phyloP scores from a whole-genome alignment of 2,797 vertebrate species.

The Avahi laniger region DNA sequence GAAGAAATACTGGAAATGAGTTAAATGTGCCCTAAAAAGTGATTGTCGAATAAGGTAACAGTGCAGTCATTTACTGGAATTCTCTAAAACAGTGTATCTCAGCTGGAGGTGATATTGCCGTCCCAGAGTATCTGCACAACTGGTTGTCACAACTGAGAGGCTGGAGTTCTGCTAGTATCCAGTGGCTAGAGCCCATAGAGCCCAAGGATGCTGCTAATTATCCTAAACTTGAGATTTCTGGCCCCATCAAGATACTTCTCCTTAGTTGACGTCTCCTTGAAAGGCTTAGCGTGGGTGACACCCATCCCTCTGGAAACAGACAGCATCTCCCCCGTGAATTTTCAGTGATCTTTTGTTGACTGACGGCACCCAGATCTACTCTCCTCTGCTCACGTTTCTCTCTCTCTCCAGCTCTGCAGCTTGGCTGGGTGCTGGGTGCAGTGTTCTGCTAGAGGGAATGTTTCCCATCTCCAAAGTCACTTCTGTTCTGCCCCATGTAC shows the following conservation, averaged over 20 bases:
- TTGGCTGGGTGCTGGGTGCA: not conserved
- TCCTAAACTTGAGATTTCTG: not conserved
- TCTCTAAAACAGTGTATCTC: not conserved
- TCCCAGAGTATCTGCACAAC: not conserved
- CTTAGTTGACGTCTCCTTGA: not conserved
- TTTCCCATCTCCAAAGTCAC: not conserved
- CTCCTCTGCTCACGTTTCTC: not conserved
- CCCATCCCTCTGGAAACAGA: not conserved
- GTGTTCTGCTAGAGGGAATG: not conserved
- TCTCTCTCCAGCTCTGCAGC: not conserved
- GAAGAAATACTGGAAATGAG: not conserved
- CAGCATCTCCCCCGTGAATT: not conserved
- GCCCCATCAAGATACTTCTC: not conserved
- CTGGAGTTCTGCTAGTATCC: not conserved
- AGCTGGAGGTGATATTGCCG: fast-evolving
- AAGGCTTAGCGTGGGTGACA: not conserved
- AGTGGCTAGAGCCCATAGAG: not conserved
- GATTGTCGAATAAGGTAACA: not conserved
- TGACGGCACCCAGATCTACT: not conserved
- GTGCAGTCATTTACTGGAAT: not conserved
- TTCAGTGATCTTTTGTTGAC: too few relatives aligned
- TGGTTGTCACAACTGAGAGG: not conserved
- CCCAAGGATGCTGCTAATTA: not conserved
- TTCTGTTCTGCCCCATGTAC: too few relatives aligned
- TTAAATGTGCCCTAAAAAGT: not conserved